phyloP scores from a whole-genome alignment of 1,140 invertebrate species.

The Drosophila grimshawi region DNA sequence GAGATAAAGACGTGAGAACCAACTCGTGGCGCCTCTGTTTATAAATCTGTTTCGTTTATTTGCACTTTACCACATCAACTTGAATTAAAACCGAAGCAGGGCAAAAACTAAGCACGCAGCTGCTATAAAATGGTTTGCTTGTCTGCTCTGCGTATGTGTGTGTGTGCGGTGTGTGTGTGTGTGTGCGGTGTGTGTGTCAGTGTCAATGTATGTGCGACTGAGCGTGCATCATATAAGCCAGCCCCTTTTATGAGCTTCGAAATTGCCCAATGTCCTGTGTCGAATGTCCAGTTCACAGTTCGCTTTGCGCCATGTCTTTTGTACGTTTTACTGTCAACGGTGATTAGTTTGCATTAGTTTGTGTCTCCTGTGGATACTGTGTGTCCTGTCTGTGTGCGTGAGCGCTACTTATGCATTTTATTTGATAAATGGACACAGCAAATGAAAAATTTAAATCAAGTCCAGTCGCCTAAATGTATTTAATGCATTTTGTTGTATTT shows the following conservation, averaged over 20 bases:
- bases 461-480: conserved; percentile 62
- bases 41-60: conserved; percentile 77
- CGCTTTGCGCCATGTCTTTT: conserved; percentile 29
- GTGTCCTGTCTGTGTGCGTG: not conserved
- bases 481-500: conserved; percentile 54
- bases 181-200: conserved; percentile 4
- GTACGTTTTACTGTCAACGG: conserved; percentile 65
- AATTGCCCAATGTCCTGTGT: conserved; percentile 30
- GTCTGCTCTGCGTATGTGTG: conserved; percentile 14
- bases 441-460: conserved; percentile 73
- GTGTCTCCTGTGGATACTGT: not conserved
- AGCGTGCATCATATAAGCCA: conserved; percentile 4
- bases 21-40: conserved; percentile 49
- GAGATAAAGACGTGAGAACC: conserved; percentile 23
- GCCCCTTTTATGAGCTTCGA: conserved; percentile 33
- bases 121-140: conserved; percentile 57
- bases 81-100: conserved; percentile 72
- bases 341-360: conserved; percentile 74
- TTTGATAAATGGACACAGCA: conserved; percentile 37
- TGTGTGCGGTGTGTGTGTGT: conserved; percentile 14
- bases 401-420: conserved; percentile 41
- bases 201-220: too few species aligned
- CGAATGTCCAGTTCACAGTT: conserved; percentile 38
- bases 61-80: conserved; percentile 74
- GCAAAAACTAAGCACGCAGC: conserved; percentile 52